Evolutionary conservation across 1,140 invertebrate genomes (phyloP).

Genomic region (Drosophila sproati): DNA sequence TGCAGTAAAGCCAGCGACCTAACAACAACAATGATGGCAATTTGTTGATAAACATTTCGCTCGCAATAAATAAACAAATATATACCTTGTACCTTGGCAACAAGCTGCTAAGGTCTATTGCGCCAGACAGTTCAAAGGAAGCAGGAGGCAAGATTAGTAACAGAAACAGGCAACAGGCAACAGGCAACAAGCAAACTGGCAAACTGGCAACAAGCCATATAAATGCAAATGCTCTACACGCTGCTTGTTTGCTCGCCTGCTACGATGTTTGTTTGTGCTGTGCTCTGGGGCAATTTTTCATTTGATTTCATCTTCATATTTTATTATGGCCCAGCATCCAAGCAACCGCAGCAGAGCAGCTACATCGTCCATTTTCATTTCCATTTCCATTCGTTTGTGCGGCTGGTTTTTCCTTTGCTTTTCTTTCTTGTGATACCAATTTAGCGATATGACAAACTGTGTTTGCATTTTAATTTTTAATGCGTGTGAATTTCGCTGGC

Average conservation of each 20-base stretch:
- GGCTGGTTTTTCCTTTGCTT: conserved; percentile 48
- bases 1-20: conserved; percentile 23
- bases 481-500: conserved; percentile 84
- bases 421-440: conserved; percentile 71
- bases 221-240: conserved; percentile 76
- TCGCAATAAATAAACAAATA: conserved; percentile 84
- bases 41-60: conserved; percentile 84
- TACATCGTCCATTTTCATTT: conserved; percentile 68
- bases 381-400: conserved; percentile 24
- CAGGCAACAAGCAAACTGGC: neutral
- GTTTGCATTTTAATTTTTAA: conserved; percentile 84
- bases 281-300: conserved; percentile 84
- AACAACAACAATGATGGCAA: conserved; percentile 81
- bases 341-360: conserved; percentile 19
- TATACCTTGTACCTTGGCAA: conserved; percentile 49
- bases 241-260: conserved; percentile 65
- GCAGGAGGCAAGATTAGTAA: conserved; percentile 26
- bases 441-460: conserved; percentile 82
- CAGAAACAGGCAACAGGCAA: conserved; percentile 27
- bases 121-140: conserved; percentile 23
- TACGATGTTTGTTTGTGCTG: conserved; percentile 41
- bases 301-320: conserved; percentile 84
- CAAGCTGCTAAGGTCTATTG: conserved; percentile 65
- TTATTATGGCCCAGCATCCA: conserved; percentile 67
- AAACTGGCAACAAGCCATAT: conserved; percentile 60